Percentiles rank a stretch among this genome's conserved stretches.
Evolutionary conservation across 2,888 invertebrate species (phyloP).

Genomic region (Drosophila anomalipes): DNA sequence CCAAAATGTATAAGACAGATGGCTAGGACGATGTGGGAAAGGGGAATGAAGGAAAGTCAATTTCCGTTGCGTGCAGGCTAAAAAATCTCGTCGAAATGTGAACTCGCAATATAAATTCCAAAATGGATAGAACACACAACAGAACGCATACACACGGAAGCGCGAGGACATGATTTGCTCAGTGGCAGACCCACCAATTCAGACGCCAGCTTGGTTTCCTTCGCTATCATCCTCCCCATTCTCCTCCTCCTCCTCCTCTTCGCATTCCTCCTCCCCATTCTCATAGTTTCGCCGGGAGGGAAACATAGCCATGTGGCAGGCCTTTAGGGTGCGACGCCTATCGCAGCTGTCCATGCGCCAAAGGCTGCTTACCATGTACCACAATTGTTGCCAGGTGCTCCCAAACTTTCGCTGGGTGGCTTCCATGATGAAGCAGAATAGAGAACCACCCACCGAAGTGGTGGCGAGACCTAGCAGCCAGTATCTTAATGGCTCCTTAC

Average conservation of each 20-base stretch:
- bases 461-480: constrained; percentile 26
- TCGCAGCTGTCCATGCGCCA: constrained; percentile 25
- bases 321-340: constrained; percentile 33
- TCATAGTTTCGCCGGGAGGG: not conserved
- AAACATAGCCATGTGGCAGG: constrained; percentile 40
- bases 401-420: constrained; percentile 29
- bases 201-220: not conserved
- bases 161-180: constrained; percentile 30
- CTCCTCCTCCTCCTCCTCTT: constrained; percentile 8
- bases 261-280: not conserved
- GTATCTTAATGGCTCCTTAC: constrained; percentile 8
- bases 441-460: constrained; percentile 1
- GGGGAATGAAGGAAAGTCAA: constrained; percentile 39
- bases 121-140: constrained; percentile 10
- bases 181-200: constrained; percentile 16
- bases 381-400: not conserved
- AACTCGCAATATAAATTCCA: constrained; percentile 49
- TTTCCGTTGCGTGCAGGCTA: constrained; percentile 44
- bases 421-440: constrained; percentile 45
- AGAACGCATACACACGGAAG: not conserved
- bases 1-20: constrained; percentile 14
- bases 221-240: not conserved
- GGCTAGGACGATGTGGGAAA: not conserved
- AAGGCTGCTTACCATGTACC: constrained; percentile 15
- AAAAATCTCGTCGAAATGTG: constrained; percentile 39